A percentile compares a stretch with the other conserved stretches of the same genome.
These are phyloP conservation scores for Daphoenositta chrysoptera DNA, from an alignment of 2,113 vertebrate species.

Conservation along the genomic window DNA sequence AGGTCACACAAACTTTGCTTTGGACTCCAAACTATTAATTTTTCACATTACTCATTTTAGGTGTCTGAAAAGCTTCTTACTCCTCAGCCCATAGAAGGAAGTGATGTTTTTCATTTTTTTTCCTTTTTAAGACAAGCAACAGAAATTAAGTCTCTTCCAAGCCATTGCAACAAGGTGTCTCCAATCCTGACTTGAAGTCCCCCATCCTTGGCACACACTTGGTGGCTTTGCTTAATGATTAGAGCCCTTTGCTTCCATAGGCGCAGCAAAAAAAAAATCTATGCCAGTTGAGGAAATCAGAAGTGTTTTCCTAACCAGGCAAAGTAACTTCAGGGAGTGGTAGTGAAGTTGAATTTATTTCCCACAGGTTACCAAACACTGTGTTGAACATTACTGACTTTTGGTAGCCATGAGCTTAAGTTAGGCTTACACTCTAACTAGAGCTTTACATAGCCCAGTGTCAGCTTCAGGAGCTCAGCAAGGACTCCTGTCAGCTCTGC, in stretches of 20 bases:
- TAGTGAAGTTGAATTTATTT: neutral
- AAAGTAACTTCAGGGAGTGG: neutral
- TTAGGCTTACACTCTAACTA: neutral
- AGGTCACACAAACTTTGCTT: conserved; percentile 60
- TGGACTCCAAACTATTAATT: conserved; percentile 56
- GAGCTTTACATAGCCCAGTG: neutral
- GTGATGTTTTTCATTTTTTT: neutral
- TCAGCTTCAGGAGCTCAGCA: neutral
- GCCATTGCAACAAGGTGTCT: neutral
- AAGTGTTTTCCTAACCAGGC: neutral
- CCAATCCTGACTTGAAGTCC: neutral
- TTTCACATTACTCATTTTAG: conserved; percentile 46
- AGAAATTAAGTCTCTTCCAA: neutral
- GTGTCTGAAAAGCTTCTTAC: conserved; percentile 26
- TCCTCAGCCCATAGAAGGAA: neutral
- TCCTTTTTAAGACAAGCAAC: neutral
- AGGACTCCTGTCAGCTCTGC: neutral
- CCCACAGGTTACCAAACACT: neutral
- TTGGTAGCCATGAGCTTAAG: neutral
- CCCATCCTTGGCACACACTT: neutral
- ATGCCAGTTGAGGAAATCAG: neutral
- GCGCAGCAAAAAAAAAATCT: neutral
- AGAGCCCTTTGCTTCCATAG: neutral
- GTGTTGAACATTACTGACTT: neutral
- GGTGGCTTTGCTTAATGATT: neutral